Evolutionary conservation across 2,113 vertebrate species (phyloP).

Genomic region (Corvus hawaiiensis): DNA sequence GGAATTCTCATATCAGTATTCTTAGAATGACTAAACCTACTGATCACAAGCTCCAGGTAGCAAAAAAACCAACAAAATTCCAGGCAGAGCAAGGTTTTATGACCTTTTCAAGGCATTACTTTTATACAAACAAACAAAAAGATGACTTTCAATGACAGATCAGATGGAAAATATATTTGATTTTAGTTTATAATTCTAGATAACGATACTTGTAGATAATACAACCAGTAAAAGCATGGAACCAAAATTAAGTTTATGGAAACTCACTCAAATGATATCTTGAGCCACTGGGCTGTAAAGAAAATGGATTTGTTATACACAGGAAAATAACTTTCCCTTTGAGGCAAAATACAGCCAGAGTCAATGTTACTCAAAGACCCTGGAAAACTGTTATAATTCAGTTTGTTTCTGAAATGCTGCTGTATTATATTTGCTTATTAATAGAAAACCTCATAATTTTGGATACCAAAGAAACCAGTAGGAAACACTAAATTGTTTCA

Average conservation of each 20-base stretch:
- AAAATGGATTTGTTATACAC: neutral
- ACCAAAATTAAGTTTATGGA: neutral
- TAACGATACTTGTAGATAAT: neutral
- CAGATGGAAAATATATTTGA: neutral
- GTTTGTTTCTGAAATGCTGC: neutral
- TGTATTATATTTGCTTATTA: neutral
- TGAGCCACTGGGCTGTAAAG: neutral
- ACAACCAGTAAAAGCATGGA: neutral
- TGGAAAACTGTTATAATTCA: neutral
- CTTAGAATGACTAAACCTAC: neutral
- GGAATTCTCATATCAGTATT: neutral
- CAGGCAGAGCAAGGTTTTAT: neutral
- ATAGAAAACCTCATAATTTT: neutral
- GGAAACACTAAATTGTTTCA: neutral
- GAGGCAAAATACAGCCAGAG: neutral
- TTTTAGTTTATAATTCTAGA: neutral
- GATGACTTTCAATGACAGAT: neutral
- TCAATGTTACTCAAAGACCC: neutral
- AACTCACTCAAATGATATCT: neutral
- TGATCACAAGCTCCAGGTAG: neutral
- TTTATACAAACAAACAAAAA: neutral
- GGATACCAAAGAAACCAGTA: neutral
- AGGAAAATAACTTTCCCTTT: neutral
- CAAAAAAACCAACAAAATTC: neutral
- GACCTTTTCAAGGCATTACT: neutral